Conservation (phyloP, 2,888 invertebrate species). For the Synanthedon andrenaeformis region DNA sequence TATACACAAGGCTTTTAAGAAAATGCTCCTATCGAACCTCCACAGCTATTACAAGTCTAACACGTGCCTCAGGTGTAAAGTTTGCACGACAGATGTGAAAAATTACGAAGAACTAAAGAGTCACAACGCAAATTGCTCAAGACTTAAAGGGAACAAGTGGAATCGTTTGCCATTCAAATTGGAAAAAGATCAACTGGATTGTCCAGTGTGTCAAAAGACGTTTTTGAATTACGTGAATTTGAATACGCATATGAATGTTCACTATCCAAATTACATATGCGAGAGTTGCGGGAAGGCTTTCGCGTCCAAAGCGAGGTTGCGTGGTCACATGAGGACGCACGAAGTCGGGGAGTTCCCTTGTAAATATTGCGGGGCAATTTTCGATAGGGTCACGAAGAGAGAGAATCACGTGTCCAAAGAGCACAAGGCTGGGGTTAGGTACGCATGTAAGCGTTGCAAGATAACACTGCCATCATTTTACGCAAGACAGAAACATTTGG, state of each 20-base stretch:
- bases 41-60: conserved; percentile 37
- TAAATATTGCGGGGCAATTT: conserved; percentile 43
- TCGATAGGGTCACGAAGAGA: conserved; percentile 52
- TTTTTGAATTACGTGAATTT: conserved; percentile 54
- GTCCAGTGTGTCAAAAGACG: conserved; percentile 49
- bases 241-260: conserved; percentile 65
- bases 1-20: conserved; percentile 44
- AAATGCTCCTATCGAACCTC: conserved; percentile 42
- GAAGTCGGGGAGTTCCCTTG: conserved; percentile 59
- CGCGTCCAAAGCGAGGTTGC: conserved; percentile 57
- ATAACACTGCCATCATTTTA: conserved; percentile 53
- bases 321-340: conserved; percentile 65
- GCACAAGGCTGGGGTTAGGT: conserved; percentile 51
- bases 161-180: conserved; percentile 53
- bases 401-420: conserved; percentile 61
- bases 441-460: conserved; percentile 53
- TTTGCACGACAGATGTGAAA: conserved; percentile 36
- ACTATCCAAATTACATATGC: conserved; percentile 64
- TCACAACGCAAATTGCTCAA: conserved; percentile 39
- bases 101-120: conserved; percentile 34
- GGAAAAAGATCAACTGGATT: conserved; percentile 57
- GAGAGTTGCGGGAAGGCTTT: conserved; percentile 66
- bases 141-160: conserved; percentile 28
- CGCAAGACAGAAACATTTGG: conserved; percentile 54
- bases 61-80: conserved; percentile 37